These are phyloP conservation scores for Electrophaes corylata DNA, from an alignment of 2,888 invertebrate genomes.

Conservation along the genomic window DNA sequence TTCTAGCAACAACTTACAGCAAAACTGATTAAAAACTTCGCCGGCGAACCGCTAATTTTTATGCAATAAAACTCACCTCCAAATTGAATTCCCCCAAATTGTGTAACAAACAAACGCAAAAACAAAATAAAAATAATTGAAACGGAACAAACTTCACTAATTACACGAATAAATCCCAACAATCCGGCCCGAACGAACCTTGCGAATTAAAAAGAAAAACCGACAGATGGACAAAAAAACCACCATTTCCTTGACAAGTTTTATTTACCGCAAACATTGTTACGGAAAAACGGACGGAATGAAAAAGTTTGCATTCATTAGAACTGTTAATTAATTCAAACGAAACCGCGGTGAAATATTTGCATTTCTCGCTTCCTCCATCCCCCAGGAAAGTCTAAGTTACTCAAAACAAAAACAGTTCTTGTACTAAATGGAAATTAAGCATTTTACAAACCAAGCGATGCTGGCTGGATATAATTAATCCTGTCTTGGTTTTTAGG, in stretches of 20 bases:
- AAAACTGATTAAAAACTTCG: conserved; percentile 48
- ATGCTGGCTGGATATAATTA: conserved; percentile 77
- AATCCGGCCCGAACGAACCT: conserved; percentile 65
- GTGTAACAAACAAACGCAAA: conserved; percentile 62
- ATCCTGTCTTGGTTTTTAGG: conserved; percentile 58
- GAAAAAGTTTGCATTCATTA: conserved; percentile 81
- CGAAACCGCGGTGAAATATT: conserved; percentile 81
- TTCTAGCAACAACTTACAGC: conserved; percentile 11
- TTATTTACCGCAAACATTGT: conserved; percentile 84
- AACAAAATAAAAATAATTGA: conserved; percentile 76
- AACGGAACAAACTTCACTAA: conserved; percentile 81
- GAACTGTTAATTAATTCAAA: conserved; percentile 84
- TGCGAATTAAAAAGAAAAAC: conserved; percentile 75
- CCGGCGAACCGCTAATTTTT: conserved; percentile 53
- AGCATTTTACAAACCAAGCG: conserved; percentile 75
- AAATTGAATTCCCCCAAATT: conserved; percentile 72
- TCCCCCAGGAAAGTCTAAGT: conserved; percentile 67
- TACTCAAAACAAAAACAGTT: conserved; percentile 64
- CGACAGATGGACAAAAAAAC: conserved; percentile 75
- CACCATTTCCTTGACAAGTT: conserved; percentile 81
- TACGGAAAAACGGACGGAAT: conserved; percentile 69
- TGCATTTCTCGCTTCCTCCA: conserved; percentile 72
- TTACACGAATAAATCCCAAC: conserved; percentile 83
- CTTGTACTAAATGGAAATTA: conserved; percentile 74
- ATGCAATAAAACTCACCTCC: conserved; percentile 60